Percentiles rank a stretch among this genome's conserved stretches.
Evolutionary conservation across 2,797 vertebrate species (phyloP).

Genomic region (Propithecus perrieri): DNA sequence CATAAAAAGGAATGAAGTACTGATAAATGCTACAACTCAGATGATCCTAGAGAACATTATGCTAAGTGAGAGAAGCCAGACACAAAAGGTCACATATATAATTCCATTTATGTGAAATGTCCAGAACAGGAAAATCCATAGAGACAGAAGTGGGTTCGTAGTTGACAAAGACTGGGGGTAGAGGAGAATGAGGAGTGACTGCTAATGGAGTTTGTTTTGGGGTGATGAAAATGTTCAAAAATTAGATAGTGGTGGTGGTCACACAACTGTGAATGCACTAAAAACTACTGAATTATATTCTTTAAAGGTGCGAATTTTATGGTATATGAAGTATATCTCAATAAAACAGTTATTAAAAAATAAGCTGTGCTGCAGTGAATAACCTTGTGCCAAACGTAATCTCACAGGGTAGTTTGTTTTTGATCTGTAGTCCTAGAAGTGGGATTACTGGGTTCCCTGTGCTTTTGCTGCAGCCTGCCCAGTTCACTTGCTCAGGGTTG

Average conservation of each 20-base stretch:
- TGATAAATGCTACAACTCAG: background rate
- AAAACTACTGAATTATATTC: background rate
- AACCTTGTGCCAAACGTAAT: background rate
- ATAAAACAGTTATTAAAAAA: background rate
- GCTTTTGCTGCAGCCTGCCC: background rate
- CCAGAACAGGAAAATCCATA: background rate
- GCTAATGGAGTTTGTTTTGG: background rate
- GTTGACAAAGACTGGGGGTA: background rate
- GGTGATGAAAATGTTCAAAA: background rate
- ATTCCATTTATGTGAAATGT: background rate
- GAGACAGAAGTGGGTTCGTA: background rate
- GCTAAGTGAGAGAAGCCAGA: background rate
- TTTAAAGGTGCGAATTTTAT: background rate
- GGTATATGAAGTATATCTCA: background rate
- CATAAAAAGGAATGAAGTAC: background rate
- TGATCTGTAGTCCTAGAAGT: too few species aligned
- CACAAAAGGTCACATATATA: background rate
- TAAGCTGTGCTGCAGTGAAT: background rate
- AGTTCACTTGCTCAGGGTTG: accelerated
- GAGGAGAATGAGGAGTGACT: background rate
- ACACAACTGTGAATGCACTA: background rate
- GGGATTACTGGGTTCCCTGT: background rate
- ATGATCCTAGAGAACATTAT: background rate
- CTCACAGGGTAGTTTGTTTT: accelerated
- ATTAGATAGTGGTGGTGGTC: background rate